Evolutionary conservation across 2,113 vertebrate species (phyloP).

Genomic region (Damaliscus lunatus): DNA sequence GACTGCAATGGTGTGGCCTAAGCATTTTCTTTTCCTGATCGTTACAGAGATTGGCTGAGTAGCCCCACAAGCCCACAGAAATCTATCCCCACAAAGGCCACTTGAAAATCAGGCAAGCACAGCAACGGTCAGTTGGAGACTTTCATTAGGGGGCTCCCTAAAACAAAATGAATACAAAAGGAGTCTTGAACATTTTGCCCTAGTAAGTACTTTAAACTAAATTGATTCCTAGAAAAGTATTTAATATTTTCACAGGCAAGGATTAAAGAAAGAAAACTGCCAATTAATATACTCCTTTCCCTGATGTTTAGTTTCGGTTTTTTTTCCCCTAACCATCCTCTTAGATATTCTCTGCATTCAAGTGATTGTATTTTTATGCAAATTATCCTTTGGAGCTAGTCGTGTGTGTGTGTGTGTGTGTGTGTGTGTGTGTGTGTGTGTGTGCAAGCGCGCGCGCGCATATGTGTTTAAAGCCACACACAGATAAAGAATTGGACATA

Average conservation of each 20-base stretch:
- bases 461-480: constrained; percentile 42
- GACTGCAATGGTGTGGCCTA: not conserved
- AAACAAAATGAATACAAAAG: constrained; percentile 70
- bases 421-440: not conserved
- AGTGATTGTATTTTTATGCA: constrained; percentile 52
- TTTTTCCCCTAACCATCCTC: not conserved
- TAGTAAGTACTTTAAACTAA: not conserved
- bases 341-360: constrained; percentile 46
- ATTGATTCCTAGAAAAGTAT: constrained; percentile 58
- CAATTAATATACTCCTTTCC: constrained; percentile 51
- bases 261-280: constrained; percentile 54
- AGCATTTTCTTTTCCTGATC: constrained; percentile 1
- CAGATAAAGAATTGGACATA: constrained; percentile 50
- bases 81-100: constrained; percentile 63
- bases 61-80: constrained; percentile 36
- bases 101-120: constrained; percentile 57
- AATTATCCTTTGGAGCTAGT: constrained; percentile 13
- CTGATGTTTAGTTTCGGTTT: not conserved
- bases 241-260: constrained; percentile 60
- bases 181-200: constrained; percentile 48
- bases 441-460: rapidly evolving
- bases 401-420: not conserved
- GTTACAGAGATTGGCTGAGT: constrained; percentile 14
- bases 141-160: constrained; percentile 52
- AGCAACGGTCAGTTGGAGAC: constrained; percentile 45